Conservation (phyloP, 2,888 invertebrate genomes). For the Pristionchus fissidentatus region DNA sequence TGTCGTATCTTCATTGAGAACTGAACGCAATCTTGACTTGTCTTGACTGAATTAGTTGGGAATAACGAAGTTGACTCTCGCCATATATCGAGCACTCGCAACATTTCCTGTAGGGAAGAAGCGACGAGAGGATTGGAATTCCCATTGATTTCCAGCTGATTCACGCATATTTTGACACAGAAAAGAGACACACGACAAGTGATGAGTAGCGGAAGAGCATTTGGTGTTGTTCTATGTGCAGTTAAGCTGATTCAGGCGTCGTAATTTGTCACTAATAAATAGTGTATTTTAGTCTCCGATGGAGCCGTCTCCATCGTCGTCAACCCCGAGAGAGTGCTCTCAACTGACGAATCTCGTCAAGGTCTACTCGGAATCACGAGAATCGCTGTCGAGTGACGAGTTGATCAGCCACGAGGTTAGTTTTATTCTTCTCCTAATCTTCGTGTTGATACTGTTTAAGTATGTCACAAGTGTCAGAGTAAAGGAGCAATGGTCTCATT, state of each 20-base stretch:
- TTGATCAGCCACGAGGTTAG: slow-evolving; percentile 27
- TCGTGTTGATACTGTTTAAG: background rate
- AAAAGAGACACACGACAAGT: background rate
- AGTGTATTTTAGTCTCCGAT: background rate
- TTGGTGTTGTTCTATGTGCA: too few species aligned
- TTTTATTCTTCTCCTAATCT: background rate
- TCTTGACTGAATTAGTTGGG: background rate
- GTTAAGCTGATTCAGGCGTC: background rate
- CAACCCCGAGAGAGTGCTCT: background rate
- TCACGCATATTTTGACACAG: slow-evolving; percentile 27
- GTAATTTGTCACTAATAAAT: background rate
- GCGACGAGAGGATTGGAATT: background rate
- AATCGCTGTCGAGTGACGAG: slow-evolving; percentile 7
- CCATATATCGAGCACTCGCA: background rate
- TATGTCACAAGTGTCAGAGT: background rate
- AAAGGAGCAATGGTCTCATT: background rate
- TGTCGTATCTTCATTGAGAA: background rate
- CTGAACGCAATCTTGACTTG: background rate
- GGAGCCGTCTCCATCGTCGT: slow-evolving; percentile 7
- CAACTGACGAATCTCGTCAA: slow-evolving; percentile 19
- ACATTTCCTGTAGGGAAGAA: slow-evolving; percentile 5
- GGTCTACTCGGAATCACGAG: slow-evolving; percentile 15
- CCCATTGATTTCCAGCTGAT: background rate
- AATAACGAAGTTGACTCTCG: slow-evolving; percentile 30
- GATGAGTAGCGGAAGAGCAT: slow-evolving; percentile 4